Evolutionary conservation across 2,113 vertebrate species (phyloP).

Genomic region (Dicrurus megarhynchus): DNA sequence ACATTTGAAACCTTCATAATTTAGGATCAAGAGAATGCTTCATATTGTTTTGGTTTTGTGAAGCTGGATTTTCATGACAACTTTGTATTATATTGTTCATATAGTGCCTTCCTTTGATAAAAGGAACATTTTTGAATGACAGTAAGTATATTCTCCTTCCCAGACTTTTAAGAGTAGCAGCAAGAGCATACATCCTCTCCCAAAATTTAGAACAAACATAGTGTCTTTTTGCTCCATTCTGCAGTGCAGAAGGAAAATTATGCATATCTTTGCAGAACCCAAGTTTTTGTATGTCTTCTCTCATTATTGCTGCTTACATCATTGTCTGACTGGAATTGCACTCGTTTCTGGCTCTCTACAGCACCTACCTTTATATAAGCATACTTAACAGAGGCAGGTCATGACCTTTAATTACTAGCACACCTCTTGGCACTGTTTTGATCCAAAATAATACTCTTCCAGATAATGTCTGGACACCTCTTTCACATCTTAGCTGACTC

Average conservation of each 20-base stretch:
- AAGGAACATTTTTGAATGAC: not conserved
- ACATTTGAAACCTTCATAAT: conserved; percentile 22
- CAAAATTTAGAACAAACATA: not conserved
- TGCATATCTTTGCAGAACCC: not conserved
- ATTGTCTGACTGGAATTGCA: not conserved
- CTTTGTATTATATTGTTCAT: not conserved
- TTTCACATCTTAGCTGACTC: not conserved
- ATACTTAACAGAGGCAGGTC: not conserved
- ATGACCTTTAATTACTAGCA: not conserved
- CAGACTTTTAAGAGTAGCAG: not conserved
- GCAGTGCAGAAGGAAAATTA: not conserved
- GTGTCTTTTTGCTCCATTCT: not conserved
- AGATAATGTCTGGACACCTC: not conserved
- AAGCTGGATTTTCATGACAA: not conserved
- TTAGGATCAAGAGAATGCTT: not conserved
- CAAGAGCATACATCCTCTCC: not conserved
- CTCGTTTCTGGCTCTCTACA: not conserved
- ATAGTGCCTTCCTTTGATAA: not conserved
- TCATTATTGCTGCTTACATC: not conserved
- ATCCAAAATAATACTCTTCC: not conserved
- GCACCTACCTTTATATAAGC: not conserved
- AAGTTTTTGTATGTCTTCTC: not conserved
- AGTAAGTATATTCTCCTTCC: not conserved
- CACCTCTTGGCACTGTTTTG: not conserved
- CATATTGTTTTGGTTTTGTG: not conserved